Conservation (phyloP, 2,888 invertebrate genomes). For the Tetropium fuscum region DNA sequence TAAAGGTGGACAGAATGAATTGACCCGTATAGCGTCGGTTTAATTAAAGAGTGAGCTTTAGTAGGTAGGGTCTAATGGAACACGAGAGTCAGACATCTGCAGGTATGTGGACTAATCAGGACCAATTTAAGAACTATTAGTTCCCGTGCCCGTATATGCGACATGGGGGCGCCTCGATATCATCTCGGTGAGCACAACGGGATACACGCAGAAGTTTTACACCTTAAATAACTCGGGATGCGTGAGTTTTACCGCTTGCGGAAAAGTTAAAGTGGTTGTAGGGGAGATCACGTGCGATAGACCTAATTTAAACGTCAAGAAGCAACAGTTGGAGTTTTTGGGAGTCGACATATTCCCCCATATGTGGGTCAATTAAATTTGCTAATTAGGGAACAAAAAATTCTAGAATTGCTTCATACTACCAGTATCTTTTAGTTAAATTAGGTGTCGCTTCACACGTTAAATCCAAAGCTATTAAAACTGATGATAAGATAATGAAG, state of each 20-base stretch:
- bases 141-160: conserved; percentile 57
- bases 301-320: conserved; percentile 47
- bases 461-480: conserved; percentile 9
- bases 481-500: conserved; percentile 21
- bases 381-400: conserved; percentile 37
- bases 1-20: conserved; percentile 43
- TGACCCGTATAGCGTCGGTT: conserved; percentile 52
- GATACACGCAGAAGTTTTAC: conserved; percentile 20
- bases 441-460: conserved; percentile 16
- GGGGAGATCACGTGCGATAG: conserved; percentile 48
- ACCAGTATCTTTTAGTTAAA: conserved; percentile 32
- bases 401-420: conserved; percentile 25
- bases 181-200: conserved; percentile 37
- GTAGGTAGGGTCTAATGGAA: conserved; percentile 49
- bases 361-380: conserved; percentile 41
- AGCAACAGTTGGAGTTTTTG: conserved; percentile 47
- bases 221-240: conserved; percentile 35
- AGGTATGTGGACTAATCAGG: conserved; percentile 66
- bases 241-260: conserved; percentile 34
- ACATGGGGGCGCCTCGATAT: conserved; percentile 61
- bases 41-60: conserved; percentile 57
- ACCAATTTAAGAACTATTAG: conserved; percentile 66
- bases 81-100: conserved; percentile 60
- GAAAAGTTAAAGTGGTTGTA: conserved; percentile 28
- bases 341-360: conserved; percentile 1